A percentile compares a stretch with the other conserved stretches of the same genome.
These are phyloP conservation scores for Glaucopsyche alexis DNA, from an alignment of 2,888 invertebrate species.

Conservation along the genomic window DNA sequence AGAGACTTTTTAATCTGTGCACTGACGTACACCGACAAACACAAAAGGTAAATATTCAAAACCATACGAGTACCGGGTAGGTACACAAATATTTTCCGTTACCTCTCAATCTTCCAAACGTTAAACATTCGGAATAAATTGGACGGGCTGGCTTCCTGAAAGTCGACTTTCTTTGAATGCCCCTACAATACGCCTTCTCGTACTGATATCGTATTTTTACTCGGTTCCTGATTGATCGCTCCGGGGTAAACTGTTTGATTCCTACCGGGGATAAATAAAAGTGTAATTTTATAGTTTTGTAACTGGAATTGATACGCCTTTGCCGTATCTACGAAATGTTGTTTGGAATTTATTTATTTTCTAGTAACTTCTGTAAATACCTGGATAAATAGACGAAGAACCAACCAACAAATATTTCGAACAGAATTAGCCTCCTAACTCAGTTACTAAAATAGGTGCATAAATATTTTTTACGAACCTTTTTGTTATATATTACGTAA, in stretches of 20 bases:
- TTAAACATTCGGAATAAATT: conserved; percentile 29
- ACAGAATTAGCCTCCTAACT: too few relatives aligned
- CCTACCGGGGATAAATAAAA: conserved; percentile 32
- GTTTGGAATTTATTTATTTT: conserved; percentile 16
- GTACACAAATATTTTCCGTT: conserved; percentile 28
- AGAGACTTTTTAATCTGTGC: not conserved
- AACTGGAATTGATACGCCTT: conserved; percentile 31
- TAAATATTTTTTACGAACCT: too few relatives aligned
- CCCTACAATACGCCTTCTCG: conserved; percentile 34
- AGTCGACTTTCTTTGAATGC: conserved; percentile 33
- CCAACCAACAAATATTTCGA: too few relatives aligned
- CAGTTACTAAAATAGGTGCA: too few relatives aligned
- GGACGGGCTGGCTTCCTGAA: conserved; percentile 31
- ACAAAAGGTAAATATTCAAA: conserved; percentile 13
- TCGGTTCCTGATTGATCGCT: conserved; percentile 34
- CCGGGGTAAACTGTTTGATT: conserved; percentile 35
- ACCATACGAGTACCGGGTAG: conserved; percentile 9
- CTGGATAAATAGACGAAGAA: not conserved
- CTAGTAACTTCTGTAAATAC: not conserved
- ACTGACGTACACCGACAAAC: not conserved
- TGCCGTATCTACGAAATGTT: conserved; percentile 19
- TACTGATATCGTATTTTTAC: conserved; percentile 33
- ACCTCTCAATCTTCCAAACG: conserved; percentile 28
- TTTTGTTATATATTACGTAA: too few relatives aligned
- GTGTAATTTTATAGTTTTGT: conserved; percentile 35